These are phyloP conservation scores for Lycia hirtaria DNA, from an alignment of 2,888 invertebrate species.

Conservation along the genomic window DNA sequence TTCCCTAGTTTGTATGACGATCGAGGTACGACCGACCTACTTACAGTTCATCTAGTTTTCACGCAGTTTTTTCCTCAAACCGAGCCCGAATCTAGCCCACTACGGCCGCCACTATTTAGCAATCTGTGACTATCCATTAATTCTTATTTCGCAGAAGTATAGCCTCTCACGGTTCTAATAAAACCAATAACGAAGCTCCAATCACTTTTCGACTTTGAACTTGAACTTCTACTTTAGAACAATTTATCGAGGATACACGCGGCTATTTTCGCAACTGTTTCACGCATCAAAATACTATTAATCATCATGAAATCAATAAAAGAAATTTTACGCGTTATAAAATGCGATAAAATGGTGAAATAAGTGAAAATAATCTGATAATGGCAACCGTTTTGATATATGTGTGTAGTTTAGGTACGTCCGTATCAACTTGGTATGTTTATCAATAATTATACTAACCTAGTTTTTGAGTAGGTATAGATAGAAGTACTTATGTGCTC, in stretches of 20 bases:
- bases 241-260: conserved; percentile 17
- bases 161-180: conserved; percentile 17
- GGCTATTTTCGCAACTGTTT: conserved; percentile 11
- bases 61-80: conserved; percentile 34
- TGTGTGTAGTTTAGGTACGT: background rate
- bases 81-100: conserved; percentile 29
- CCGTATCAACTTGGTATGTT: conserved; percentile 4
- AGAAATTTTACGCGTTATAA: conserved; percentile 4
- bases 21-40: conserved; percentile 21
- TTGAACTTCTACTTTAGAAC: conserved; percentile 26
- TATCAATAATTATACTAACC: conserved; percentile 16
- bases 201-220: conserved; percentile 36
- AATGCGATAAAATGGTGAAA: conserved; percentile 8
- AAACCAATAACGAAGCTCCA: conserved; percentile 31
- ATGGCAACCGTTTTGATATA: conserved; percentile 5
- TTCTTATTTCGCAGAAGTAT: conserved; percentile 31
- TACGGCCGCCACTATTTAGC: too few relatives aligned
- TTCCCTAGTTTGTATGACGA: too few relatives aligned
- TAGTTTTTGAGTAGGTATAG: conserved; percentile 16
- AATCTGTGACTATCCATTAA: conserved; percentile 33
- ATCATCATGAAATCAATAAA: conserved; percentile 20
- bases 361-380: conserved; percentile 4
- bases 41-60: conserved; percentile 20
- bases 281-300: conserved; percentile 24
- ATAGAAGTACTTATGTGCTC: background rate